Percentiles rank a stretch among this genome's conserved stretches.
phyloP scores from a whole-genome alignment of 2,888 invertebrate genomes.

The Empis stercorea region DNA sequence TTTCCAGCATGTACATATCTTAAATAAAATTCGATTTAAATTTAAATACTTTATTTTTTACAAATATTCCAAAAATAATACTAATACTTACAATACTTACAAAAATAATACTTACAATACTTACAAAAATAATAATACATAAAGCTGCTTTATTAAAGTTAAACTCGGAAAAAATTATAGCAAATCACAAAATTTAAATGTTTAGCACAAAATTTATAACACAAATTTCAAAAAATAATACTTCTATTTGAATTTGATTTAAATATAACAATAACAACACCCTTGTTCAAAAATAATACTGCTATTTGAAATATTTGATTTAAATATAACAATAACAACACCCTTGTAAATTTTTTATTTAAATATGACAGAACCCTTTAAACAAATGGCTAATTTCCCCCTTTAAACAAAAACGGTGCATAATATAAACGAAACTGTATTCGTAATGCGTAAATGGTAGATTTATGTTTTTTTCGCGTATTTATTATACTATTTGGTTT shows the following conservation, averaged over 20 bases:
- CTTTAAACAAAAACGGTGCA: background rate
- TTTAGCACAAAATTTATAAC: background rate
- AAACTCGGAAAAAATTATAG: conserved; percentile 1
- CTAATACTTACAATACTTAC: too few species aligned
- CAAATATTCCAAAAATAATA: background rate
- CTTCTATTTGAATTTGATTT: background rate
- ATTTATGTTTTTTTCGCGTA: background rate
- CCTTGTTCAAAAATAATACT: too few species aligned
- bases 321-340: background rate
- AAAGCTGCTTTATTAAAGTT: background rate
- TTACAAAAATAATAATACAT: background rate
- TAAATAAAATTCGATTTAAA: background rate
- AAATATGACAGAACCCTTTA: background rate
- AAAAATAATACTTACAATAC: too few species aligned
- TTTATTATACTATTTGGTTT: background rate
- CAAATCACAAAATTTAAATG: too few species aligned
- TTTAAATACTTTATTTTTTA: background rate
- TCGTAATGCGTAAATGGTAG: background rate
- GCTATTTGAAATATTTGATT: background rate
- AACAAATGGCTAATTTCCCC: background rate
- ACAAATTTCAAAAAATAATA: background rate
- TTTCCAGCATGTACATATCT: background rate
- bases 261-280: too few species aligned
- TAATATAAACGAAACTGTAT: background rate
- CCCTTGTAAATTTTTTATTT: background rate